A percentile compares a stretch with the other conserved stretches of the same genome.
phyloP scores from a whole-genome alignment of 2,113 vertebrate species.

The Pollachius pollachius region DNA sequence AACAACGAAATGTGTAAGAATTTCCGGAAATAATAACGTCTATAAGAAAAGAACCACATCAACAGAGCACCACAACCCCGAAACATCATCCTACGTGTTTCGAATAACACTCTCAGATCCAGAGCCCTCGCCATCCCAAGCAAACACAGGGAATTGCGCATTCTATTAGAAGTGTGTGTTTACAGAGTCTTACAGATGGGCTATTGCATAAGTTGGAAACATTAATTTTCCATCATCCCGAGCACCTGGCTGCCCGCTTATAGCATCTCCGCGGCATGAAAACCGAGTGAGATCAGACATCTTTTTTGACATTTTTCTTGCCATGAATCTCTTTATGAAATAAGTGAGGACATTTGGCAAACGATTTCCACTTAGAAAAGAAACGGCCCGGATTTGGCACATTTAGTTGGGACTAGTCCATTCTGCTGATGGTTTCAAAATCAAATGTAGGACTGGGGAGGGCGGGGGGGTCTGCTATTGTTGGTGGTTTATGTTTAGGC shows the following conservation, averaged over 20 bases:
- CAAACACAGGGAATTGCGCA: background rate
- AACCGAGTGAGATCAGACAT: constrained; percentile 43
- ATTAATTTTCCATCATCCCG: constrained; percentile 38
- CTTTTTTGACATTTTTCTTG: constrained; percentile 45
- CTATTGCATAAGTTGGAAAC: constrained; percentile 19
- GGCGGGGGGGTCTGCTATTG: background rate
- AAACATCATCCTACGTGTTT: too few species aligned
- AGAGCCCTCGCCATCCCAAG: too few species aligned
- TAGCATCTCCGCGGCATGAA: constrained; percentile 62
- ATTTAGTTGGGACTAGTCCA: constrained; percentile 16
- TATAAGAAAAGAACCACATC: too few species aligned
- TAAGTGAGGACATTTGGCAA: constrained; percentile 41
- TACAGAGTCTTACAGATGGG: constrained; percentile 33
- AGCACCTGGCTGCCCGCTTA: constrained; percentile 41
- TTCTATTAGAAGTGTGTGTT: constrained; percentile 38
- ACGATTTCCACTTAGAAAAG: constrained; percentile 29
- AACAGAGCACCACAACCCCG: too few species aligned
- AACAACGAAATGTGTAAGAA: too few species aligned
- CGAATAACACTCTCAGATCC: too few species aligned
- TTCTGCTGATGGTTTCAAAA: constrained; percentile 20
- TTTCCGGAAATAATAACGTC: too few species aligned
- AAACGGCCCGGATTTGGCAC: background rate
- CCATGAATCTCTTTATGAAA: constrained; percentile 66
- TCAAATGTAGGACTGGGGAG: constrained; percentile 3
- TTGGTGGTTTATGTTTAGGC: constrained; percentile 37